phyloP scores from a whole-genome alignment of 2,888 invertebrate species.

The Noctua pronuba region DNA sequence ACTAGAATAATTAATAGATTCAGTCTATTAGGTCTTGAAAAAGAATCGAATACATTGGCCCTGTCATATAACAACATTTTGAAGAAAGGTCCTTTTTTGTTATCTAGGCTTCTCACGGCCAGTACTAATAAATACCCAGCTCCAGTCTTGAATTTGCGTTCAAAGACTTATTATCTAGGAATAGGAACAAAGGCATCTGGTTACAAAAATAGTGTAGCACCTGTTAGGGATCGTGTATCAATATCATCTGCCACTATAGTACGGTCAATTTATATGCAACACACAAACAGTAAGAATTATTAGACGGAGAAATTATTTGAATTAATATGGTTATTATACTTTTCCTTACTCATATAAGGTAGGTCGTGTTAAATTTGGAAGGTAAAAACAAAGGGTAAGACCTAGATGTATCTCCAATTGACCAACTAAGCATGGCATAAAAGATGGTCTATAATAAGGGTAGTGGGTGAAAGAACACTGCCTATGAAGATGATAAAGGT shows the following conservation, averaged over 20 bases:
- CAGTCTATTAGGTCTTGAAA: no score
- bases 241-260: constrained; percentile 3
- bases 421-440: not conserved
- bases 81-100: not conserved
- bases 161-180: constrained; percentile 8
- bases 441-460: not conserved
- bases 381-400: not conserved
- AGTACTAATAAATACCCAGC: not conserved
- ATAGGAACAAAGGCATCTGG: constrained; percentile 21
- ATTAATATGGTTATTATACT: not conserved
- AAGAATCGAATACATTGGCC: no score
- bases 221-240: constrained; percentile 53
- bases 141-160: not conserved
- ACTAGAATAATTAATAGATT: no score
- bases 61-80: no score
- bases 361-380: not conserved
- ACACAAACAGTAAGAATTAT: not conserved
- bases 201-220: constrained; percentile 54
- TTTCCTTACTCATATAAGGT: not conserved
- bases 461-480: no score
- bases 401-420: not conserved
- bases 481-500: no score
- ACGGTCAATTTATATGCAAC: not conserved
- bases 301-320: not conserved
- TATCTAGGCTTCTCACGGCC: not conserved